Evolutionary conservation across 2,797 vertebrate genomes (phyloP).

Genomic region (Chelon auratus): DNA sequence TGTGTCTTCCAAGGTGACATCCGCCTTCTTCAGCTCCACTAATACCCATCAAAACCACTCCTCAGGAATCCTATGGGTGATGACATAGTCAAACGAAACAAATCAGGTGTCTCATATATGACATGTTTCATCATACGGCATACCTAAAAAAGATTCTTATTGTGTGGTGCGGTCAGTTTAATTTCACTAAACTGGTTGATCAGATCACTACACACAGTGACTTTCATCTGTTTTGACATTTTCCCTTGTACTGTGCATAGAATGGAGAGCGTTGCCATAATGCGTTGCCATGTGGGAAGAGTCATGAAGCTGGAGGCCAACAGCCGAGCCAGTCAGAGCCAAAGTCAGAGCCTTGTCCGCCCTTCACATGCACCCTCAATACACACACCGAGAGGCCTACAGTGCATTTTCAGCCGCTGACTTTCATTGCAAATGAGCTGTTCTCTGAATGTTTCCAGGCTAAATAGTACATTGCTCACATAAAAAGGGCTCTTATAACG

Average conservation of each 20-base stretch:
- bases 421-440: constrained; percentile 77
- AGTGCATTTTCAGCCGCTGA: constrained; percentile 73
- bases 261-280: constrained; percentile 69
- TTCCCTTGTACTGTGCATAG: constrained; percentile 65
- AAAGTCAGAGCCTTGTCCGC: constrained; percentile 72
- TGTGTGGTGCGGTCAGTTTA: constrained; percentile 24
- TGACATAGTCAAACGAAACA: too few species aligned
- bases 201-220: constrained; percentile 42
- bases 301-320: constrained; percentile 75
- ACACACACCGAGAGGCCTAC: constrained; percentile 64
- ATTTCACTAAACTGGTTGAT: constrained; percentile 47
- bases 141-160: neutral
- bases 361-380: constrained; percentile 69
- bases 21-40: too few species aligned
- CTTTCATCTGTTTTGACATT: constrained; percentile 70
- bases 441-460: constrained; percentile 67
- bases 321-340: constrained; percentile 65
- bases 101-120: neutral
- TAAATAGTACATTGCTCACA: constrained; percentile 43
- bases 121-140: neutral
- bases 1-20: too few species aligned
- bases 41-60: too few species aligned
- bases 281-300: constrained; percentile 76
- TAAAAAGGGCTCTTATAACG: constrained; percentile 12
- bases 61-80: too few species aligned